Conservation (phyloP, 1,140 invertebrate species). For the Drosophila truncata region DNA sequence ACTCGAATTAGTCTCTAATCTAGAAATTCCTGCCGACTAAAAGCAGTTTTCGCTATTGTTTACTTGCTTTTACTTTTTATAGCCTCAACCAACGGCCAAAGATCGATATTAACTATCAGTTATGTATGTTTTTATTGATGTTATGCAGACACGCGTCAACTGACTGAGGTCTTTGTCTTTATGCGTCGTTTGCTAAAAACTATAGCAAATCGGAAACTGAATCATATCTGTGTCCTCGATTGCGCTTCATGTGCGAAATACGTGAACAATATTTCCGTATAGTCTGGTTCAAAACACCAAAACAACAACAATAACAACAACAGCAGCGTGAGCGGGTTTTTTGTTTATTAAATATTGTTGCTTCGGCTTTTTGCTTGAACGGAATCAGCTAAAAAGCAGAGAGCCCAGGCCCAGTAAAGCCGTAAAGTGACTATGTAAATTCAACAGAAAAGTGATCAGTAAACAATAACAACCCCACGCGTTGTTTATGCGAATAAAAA, state of each 20-base stretch:
- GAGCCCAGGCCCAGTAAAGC: not conserved
- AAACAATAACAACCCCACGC: slow-evolving; percentile 53
- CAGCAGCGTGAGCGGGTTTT: slow-evolving; percentile 33
- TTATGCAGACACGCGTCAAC: slow-evolving; percentile 12
- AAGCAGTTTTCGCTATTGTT: slow-evolving; percentile 26
- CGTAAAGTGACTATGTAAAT: slow-evolving; percentile 49
- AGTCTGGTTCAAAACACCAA: slow-evolving; percentile 29
- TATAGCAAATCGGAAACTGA: slow-evolving; percentile 10
- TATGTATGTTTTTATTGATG: slow-evolving; percentile 4
- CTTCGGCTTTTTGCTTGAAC: slow-evolving; percentile 12
- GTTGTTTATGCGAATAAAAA: slow-evolving; percentile 71
- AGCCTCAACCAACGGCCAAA: slow-evolving; percentile 17
- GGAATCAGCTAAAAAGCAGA: slow-evolving; percentile 26
- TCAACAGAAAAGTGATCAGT: slow-evolving; percentile 24
- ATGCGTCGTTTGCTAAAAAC: slow-evolving; percentile 19
- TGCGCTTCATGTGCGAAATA: slow-evolving; percentile 33
- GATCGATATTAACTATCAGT: slow-evolving; percentile 46
- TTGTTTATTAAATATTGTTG: slow-evolving; percentile 33
- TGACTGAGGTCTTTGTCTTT: slow-evolving; percentile 12
- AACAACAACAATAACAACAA: slow-evolving; percentile 28
- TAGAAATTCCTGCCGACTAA: slow-evolving; percentile 5
- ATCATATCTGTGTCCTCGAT: slow-evolving; percentile 56
- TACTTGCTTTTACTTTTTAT: slow-evolving; percentile 27
- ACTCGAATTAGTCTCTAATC: slow-evolving; percentile 32
- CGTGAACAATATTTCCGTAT: slow-evolving; percentile 59